phyloP scores from a whole-genome alignment of 2,797 vertebrate genomes.

The Pterois miles region DNA sequence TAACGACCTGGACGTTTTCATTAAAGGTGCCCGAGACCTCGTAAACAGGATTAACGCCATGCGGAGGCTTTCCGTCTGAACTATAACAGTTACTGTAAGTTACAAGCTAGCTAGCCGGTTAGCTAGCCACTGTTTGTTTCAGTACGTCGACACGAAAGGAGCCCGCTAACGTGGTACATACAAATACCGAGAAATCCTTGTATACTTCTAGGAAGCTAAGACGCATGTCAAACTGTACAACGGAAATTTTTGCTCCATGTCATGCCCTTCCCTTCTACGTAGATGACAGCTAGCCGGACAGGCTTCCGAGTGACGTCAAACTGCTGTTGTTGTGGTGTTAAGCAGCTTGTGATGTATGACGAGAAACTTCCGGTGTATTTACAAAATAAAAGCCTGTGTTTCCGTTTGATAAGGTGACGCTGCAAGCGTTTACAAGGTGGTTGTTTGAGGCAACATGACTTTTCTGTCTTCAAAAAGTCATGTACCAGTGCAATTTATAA shows the following conservation, averaged over 20 bases:
- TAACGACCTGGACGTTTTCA: constrained; percentile 83
- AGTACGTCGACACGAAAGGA: neutral
- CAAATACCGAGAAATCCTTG: neutral
- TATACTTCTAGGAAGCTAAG: constrained; percentile 7
- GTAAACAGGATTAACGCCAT: constrained; percentile 88
- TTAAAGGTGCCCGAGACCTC: constrained; percentile 78
- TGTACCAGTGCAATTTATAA: neutral
- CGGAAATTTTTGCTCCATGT: constrained; percentile 64
- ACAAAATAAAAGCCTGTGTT: constrained; percentile 41
- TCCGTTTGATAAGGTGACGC: too few relatives aligned
- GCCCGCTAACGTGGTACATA: neutral
- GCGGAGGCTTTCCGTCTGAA: constrained; percentile 40
- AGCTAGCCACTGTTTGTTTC: constrained; percentile 26
- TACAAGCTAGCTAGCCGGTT: constrained; percentile 26
- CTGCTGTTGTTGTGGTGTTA: neutral
- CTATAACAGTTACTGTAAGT: constrained; percentile 21
- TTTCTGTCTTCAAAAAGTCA: neutral
- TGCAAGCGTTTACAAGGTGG: too few relatives aligned
- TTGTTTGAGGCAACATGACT: neutral
- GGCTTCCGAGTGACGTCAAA: constrained; percentile 60
- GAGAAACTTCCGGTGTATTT: constrained; percentile 14
- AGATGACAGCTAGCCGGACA: constrained; percentile 53
- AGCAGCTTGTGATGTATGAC: accelerated
- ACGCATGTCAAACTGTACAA: constrained; percentile 6
- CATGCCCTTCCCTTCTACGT: constrained; percentile 62